phyloP scores from a whole-genome alignment of 2,113 vertebrate species.

The Clarias gariepinus region DNA sequence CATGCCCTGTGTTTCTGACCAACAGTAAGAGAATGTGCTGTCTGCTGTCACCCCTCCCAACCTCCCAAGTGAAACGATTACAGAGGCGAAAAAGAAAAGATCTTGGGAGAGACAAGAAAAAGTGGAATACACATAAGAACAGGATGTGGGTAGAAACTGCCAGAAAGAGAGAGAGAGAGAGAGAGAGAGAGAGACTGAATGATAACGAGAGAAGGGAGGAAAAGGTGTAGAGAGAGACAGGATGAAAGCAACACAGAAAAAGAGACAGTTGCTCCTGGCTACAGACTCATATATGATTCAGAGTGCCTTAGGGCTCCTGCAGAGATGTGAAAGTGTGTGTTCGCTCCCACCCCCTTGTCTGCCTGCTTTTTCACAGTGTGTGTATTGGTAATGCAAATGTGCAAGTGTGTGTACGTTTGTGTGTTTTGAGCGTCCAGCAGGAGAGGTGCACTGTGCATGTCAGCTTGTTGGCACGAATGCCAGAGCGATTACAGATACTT shows the following conservation, averaged over 20 bases:
- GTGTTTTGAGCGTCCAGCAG: conserved; percentile 13
- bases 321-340: conserved; percentile 37
- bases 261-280: conserved; percentile 19
- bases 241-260: not conserved
- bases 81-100: conserved; percentile 11
- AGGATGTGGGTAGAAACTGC: not conserved
- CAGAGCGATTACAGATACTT: conserved; percentile 45
- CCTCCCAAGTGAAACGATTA: conserved; percentile 16
- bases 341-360: conserved; percentile 28
- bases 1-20: conserved; percentile 19
- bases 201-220: not conserved
- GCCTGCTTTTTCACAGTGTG: conserved; percentile 18
- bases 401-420: not conserved
- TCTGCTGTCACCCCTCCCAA: conserved; percentile 26
- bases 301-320: conserved; percentile 38
- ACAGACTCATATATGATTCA: conserved; percentile 54
- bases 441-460: conserved; percentile 31
- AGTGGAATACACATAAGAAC: conserved; percentile 71
- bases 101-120: conserved; percentile 51
- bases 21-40: conserved; percentile 20
- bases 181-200: not conserved
- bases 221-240: not conserved
- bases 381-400: conserved; percentile 16
- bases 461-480: conserved; percentile 47
- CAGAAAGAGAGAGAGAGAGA: not conserved